Conservation (phyloP, 1,140 invertebrate genomes). For the Tetraneura akinire region DNA sequence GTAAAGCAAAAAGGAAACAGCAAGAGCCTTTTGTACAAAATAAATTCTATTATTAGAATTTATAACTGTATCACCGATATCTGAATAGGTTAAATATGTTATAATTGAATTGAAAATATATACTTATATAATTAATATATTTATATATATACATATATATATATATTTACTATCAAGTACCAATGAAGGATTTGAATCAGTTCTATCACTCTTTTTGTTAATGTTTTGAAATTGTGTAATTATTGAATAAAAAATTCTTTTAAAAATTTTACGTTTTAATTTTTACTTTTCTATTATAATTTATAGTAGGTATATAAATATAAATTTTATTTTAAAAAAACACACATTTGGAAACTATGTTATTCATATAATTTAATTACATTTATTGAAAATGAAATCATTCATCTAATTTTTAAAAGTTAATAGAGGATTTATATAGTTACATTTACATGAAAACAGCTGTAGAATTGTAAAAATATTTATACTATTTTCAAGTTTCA, state of each 20-base stretch:
- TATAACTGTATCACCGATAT: neutral
- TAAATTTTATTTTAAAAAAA: neutral
- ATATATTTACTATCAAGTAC: slow-evolving; percentile 35
- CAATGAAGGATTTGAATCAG: slow-evolving; percentile 28
- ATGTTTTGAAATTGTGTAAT: slow-evolving; percentile 46
- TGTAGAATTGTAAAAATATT: too few species aligned
- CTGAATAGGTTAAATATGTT: slow-evolving; percentile 26
- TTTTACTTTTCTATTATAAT: slow-evolving; percentile 6
- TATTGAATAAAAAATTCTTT: slow-evolving; percentile 35
- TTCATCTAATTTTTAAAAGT: too few species aligned
- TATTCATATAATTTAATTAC: too few species aligned
- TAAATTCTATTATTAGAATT: slow-evolving; percentile 9
- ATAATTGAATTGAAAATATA: slow-evolving; percentile 9
- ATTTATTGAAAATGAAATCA: too few species aligned
- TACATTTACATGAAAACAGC: too few species aligned
- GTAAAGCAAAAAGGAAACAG: slow-evolving; percentile 27
- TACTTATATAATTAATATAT: neutral
- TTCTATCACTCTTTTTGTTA: slow-evolving; percentile 40
- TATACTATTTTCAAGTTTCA: too few species aligned
- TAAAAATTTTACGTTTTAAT: slow-evolving; percentile 4
- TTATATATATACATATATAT: slow-evolving; percentile 20
- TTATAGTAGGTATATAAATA: neutral
- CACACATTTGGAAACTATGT: too few species aligned
- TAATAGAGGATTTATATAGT: too few species aligned
- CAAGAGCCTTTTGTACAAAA: slow-evolving; percentile 48